Evolutionary conservation across 64 coral and sea anemone species (phyloP).

Genomic region (Trachythela sp.): DNA sequence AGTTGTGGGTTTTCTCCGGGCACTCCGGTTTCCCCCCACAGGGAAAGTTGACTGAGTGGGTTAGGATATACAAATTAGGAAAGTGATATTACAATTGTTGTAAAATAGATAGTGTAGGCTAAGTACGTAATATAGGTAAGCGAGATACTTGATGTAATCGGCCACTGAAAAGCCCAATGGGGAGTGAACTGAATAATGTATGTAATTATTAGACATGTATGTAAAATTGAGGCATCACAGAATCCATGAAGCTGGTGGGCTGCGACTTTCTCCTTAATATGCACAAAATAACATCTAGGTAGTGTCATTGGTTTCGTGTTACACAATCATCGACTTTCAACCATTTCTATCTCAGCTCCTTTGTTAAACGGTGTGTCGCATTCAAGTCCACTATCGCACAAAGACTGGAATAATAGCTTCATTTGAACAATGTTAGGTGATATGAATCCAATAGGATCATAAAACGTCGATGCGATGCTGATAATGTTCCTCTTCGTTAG

Average conservation of each 20-base stretch:
- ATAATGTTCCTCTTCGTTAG: conserved; percentile 31
- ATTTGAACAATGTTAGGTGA: conserved; percentile 31
- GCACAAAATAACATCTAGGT: conserved; percentile 23
- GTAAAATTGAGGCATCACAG: conserved; percentile 38
- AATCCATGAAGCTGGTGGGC: conserved; percentile 27
- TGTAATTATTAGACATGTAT: too few species aligned
- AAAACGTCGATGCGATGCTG: not conserved
- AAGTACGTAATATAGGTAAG: too few species aligned
- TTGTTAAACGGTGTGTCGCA: not conserved
- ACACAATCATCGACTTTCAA: not conserved
- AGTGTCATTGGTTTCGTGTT: not conserved
- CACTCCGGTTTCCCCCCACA: too few species aligned
- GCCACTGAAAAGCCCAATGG: too few species aligned
- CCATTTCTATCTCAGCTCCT: conserved; percentile 23
- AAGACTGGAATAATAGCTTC: conserved; percentile 30
- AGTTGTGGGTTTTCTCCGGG: too few species aligned
- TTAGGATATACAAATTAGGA: too few species aligned
- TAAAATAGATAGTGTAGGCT: too few species aligned
- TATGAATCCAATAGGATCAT: conserved; percentile 29
- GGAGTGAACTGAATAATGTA: too few species aligned
- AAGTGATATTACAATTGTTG: too few species aligned
- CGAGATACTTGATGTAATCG: too few species aligned
- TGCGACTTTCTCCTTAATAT: not conserved
- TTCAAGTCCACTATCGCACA: not conserved
- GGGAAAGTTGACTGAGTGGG: too few species aligned